Base-by-base conservation (phyloP, 2,797 vertebrate genomes). In the Xenops minutus region DNA sequence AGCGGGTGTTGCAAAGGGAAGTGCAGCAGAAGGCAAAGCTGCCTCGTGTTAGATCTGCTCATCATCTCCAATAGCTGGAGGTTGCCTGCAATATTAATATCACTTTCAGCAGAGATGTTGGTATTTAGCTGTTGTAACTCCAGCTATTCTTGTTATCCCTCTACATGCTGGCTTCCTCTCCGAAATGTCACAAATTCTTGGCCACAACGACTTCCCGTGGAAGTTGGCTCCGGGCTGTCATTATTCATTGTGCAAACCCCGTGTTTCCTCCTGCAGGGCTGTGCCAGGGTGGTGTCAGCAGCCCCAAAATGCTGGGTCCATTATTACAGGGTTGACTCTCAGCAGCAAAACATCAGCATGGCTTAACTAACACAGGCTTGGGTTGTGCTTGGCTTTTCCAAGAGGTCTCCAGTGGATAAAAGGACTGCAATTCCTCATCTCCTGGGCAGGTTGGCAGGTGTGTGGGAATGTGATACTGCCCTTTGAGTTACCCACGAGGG, bases 131-230 rank as follows among this genome's bases (percentile, higher is more conserved):
- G 78, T n/a, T 46, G n/a, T 55, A 77, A 61, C 87, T 80, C 68
- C 20, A 1, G 86, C 87, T 94, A 80, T 92, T 96, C 87, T 92
- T 30, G 64, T 89, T 95, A 85, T 27, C 87, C 26, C 0, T 2
- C 20, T 82, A 41, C 63, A 17, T 32, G 61, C 54, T 44, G 18
- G 73, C 66, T 96, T 93, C 95, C 91, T 94, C 76, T 75, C 91
- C 0, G 29, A 94, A 93, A 79, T 72, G 72, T 93, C 93, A 89
- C 64, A 24, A 52, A 88, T 93, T 96, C 93, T 95, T 95, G 95
- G 93, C 92, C 72, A 44, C 18, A 0, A 19, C 44, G 20, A 14
- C 84, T 96, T 96, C 93, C 92, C 2, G 13, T 64, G 92, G 81
- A 95, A 89, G 78, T 76, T 23, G 24, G 61, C 78, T 89, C 77